Base-by-base conservation (phyloP, 2,797 vertebrate species). In the Pteropus rufus region DNA sequence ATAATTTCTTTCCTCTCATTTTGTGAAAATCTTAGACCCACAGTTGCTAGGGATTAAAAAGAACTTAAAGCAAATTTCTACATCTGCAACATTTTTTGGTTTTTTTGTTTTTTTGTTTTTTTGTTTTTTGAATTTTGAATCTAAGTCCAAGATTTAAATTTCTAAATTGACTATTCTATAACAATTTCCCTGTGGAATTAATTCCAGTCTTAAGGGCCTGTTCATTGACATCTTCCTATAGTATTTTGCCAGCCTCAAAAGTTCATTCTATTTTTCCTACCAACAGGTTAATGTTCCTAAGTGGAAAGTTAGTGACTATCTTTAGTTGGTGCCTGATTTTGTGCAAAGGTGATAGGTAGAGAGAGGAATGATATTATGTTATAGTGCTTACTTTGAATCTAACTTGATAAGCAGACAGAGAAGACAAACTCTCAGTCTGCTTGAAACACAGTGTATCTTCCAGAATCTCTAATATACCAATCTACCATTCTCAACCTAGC, bases 1-100 rank as follows among this genome's bases (percentile, higher is more conserved):
- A 21, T 91, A 89, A 81, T 91, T 84, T 87, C 73, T 92, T 95
- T 92, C 75, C 80, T 95, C 86, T 95, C 77, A 36, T 73, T 46
- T 88, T 94, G 86, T 60, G 76, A 83, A 97, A 92, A 86, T 64
- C 80, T 93, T 5, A 79, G 95, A 91, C 49, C 84, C 70, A 46
- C 12, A 77, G 72, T 80, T 89, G 54, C 44, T 70, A 87, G 24
- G 41, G 58, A 91, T 94, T 96, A 73, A 54, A 94, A 76, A 89
- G 90, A 93, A 93, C 81, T 85, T 83, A 19, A 89, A 69, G 31
- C 31, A 89, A 67, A 91, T 39, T 23, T 8, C 8, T 93, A 23
- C 69, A 82, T 92, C 31, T 73, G 54, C 34, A 54, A 72, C 9
- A 5, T 3, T 39, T 34, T 49, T 39, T 69, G 36, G 3, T 36